Evolutionary conservation across 2,888 invertebrate genomes (phyloP).

Genomic region (Trisateles emortualis): DNA sequence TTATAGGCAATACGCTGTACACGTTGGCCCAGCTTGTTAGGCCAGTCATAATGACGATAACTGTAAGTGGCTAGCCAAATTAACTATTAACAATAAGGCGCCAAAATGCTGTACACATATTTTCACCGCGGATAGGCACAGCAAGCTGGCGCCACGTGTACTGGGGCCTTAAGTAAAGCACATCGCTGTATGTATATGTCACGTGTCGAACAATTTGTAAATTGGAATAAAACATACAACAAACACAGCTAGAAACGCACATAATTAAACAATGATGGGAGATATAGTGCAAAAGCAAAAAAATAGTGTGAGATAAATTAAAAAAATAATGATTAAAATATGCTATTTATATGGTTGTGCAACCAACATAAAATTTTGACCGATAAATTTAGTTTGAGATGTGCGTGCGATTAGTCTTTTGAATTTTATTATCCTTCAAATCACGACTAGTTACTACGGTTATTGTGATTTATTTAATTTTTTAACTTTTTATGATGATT

Average conservation of each 20-base stretch:
- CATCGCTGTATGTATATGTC: slow-evolving; percentile 10
- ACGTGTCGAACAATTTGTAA: slow-evolving; percentile 13
- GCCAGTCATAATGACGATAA: no score
- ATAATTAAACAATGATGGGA: slow-evolving; percentile 3
- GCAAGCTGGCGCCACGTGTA: neutral
- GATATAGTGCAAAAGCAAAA: slow-evolving; percentile 16
- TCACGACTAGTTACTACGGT: no score
- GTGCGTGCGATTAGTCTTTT: slow-evolving; percentile 39
- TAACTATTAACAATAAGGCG: no score
- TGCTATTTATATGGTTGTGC: neutral
- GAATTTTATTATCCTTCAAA: neutral
- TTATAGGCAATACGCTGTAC: no score
- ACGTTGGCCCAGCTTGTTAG: no score
- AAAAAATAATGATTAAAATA: slow-evolving; percentile 8
- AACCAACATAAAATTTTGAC: neutral
- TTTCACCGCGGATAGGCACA: no score
- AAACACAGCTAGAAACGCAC: slow-evolving; percentile 9
- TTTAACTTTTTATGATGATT: no score
- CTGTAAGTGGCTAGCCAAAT: no score
- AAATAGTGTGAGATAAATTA: slow-evolving; percentile 16
- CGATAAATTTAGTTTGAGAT: slow-evolving; percentile 25
- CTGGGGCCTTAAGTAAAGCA: slow-evolving; percentile 2
- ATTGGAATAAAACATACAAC: slow-evolving; percentile 9
- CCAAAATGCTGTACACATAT: no score
- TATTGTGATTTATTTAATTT: no score